Conservation (phyloP, 2,888 invertebrate genomes). For the Julus scandinavius region DNA sequence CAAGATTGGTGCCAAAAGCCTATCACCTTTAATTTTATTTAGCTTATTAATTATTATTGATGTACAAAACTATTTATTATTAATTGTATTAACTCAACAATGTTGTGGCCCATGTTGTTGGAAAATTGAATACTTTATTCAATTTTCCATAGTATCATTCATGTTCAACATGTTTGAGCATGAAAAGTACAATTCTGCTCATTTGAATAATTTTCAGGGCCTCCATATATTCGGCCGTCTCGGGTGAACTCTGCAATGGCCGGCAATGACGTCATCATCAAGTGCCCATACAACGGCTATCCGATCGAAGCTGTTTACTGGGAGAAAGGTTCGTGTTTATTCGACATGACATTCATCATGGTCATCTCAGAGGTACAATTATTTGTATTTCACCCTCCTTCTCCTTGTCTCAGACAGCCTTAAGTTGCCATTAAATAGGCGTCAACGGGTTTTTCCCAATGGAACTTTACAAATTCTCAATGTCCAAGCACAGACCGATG, state of each 20-base stretch:
- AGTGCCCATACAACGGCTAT: conserved; percentile 92
- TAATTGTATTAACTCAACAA: too few relatives aligned
- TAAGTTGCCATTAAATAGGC: conserved; percentile 90
- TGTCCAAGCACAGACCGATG: conserved; percentile 90
- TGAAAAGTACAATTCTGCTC: too few relatives aligned
- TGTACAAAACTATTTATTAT: too few relatives aligned
- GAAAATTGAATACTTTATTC: too few relatives aligned
- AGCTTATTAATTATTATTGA: too few relatives aligned
- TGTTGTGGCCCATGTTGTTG: too few relatives aligned
- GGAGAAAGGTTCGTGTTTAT: conserved; percentile 78
- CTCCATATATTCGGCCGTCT: conserved; percentile 57
- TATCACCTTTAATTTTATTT: too few relatives aligned
- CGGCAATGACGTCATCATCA: conserved; percentile 54
- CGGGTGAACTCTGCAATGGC: conserved; percentile 55
- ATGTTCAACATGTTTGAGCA: too few relatives aligned
- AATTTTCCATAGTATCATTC: too few relatives aligned
- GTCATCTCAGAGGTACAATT: background rate
- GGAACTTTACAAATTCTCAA: conserved; percentile 94
- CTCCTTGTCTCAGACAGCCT: conserved; percentile 73
- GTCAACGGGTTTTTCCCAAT: conserved; percentile 92
- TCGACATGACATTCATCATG: background rate
- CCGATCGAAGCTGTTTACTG: conserved; percentile 93
- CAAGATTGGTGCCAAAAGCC: too few relatives aligned
- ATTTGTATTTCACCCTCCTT: conserved; percentile 45
- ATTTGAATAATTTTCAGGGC: conserved; percentile 46